phyloP scores from a whole-genome alignment of 2,888 invertebrate genomes.

The Apamea sordens region DNA sequence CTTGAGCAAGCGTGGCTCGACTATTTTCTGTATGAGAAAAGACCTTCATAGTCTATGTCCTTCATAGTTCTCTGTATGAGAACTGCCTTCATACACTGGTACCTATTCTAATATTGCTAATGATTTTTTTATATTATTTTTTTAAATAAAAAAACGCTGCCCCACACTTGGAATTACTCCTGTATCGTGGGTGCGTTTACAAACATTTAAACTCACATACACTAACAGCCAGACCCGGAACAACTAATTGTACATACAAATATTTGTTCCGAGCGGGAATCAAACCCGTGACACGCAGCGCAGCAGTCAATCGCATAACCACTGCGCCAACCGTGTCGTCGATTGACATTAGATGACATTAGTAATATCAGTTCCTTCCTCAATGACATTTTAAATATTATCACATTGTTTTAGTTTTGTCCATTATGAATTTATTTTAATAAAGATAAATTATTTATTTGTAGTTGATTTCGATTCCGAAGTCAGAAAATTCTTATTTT shows the following conservation, averaged over 20 bases:
- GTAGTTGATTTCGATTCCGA: not conserved
- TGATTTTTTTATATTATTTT: no score
- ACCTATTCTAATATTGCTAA: not conserved
- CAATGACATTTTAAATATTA: conserved; percentile 28
- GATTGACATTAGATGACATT: conserved; percentile 17
- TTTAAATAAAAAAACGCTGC: no score
- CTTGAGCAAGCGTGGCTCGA: not conserved
- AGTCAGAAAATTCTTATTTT: not conserved
- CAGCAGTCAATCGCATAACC: no score
- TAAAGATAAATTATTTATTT: not conserved
- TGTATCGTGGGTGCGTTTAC: no score
- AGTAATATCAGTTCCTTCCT: conserved; percentile 28
- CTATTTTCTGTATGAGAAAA: not conserved
- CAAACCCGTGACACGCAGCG: no score
- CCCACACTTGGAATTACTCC: no score
- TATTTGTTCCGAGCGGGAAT: no score
- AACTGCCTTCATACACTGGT: not conserved
- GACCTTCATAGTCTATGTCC: no score
- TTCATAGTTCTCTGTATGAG: not conserved
- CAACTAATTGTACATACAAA: no score
- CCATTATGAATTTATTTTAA: conserved; percentile 8
- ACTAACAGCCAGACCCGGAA: no score
- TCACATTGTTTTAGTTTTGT: conserved; percentile 23
- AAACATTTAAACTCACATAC: no score
- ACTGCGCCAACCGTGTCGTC: no score